These are phyloP conservation scores for Panurus biarmicus DNA, from an alignment of 2,113 vertebrate genomes.

Conservation along the genomic window DNA sequence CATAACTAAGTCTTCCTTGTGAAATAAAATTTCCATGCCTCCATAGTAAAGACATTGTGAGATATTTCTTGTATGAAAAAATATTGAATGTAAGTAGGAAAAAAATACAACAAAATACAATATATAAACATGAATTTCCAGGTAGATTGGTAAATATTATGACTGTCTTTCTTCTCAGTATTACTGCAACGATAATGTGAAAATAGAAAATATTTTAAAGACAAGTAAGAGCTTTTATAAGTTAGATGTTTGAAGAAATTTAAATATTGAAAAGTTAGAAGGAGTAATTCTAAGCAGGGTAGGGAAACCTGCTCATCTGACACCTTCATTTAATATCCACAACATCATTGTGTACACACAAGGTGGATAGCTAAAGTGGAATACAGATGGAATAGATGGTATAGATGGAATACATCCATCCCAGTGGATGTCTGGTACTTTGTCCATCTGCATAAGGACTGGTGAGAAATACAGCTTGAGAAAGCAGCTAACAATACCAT, in stretches of 20 bases:
- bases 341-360: background rate
- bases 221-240: background rate
- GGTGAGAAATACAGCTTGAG: background rate
- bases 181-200: background rate
- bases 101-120: background rate
- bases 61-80: background rate
- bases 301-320: background rate
- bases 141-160: background rate
- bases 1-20: background rate
- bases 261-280: background rate
- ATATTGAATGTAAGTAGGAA: background rate
- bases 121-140: background rate
- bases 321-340: background rate
- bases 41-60: background rate
- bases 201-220: background rate
- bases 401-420: no score
- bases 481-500: rapidly evolving
- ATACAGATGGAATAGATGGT: no score
- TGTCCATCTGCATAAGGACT: background rate
- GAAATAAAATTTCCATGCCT: background rate
- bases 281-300: background rate
- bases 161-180: background rate
- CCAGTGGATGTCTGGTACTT: background rate
- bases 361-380: background rate
- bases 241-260: background rate